Evolutionary conservation across 2,797 vertebrate species (phyloP).

Genomic region (Pogoniulus pusillus): DNA sequence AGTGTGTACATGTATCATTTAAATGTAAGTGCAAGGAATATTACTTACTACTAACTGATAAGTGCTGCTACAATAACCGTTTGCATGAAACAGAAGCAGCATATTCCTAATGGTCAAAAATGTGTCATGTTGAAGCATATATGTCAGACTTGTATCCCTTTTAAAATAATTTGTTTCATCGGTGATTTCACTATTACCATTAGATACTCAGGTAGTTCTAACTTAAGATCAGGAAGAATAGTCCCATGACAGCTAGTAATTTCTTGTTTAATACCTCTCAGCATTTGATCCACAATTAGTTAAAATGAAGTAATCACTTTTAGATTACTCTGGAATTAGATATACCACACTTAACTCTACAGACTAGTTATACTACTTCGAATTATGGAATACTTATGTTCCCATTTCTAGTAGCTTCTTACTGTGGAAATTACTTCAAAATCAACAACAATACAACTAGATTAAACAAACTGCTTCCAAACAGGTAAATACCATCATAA

Average conservation of each 20-base stretch:
- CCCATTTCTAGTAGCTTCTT: neutral
- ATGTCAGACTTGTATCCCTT: neutral
- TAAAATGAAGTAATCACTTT: neutral
- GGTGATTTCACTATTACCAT: neutral
- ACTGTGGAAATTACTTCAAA: neutral
- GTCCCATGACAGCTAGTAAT: neutral
- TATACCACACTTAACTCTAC: neutral
- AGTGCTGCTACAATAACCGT: neutral
- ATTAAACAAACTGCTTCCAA: neutral
- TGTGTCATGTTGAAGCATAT: neutral
- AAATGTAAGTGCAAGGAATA: neutral
- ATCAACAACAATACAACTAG: neutral
- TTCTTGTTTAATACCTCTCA: neutral
- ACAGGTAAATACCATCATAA: neutral
- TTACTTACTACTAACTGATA: neutral
- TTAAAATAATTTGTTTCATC: neutral
- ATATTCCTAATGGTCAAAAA: neutral
- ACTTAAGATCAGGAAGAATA: neutral
- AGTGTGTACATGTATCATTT: neutral
- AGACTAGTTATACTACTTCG: neutral
- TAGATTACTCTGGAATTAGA: neutral
- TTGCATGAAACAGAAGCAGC: neutral
- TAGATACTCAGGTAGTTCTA: neutral
- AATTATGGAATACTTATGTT: too few relatives aligned
- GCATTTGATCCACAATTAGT: neutral